A percentile compares a stretch with the other conserved stretches of the same genome.
These are phyloP conservation scores for Delia radicum DNA, from an alignment of 1,140 invertebrate genomes.

Conservation along the genomic window DNA sequence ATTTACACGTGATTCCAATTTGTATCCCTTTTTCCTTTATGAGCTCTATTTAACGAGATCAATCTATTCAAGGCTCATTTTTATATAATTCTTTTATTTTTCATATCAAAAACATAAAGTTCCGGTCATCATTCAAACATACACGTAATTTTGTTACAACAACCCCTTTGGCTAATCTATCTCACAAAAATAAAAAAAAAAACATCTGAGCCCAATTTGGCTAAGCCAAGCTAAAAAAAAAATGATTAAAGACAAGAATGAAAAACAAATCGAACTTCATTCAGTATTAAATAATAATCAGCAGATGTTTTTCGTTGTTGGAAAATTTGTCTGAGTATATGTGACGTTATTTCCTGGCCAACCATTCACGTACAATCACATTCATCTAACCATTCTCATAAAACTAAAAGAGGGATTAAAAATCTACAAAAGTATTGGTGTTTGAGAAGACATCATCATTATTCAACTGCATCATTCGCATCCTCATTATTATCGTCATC, in stretches of 20 bases:
- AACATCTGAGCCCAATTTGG: slow-evolving; percentile 29
- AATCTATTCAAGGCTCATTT: no score
- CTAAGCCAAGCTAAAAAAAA: slow-evolving; percentile 17
- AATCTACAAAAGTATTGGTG: neutral
- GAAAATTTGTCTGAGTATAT: neutral
- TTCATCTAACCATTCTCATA: no score
- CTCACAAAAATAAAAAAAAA: no score
- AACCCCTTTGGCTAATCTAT: slow-evolving; percentile 30
- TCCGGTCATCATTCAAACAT: neutral
- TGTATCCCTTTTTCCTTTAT: no score
- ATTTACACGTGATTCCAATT: no score
- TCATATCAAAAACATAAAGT: neutral
- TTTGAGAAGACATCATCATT: slow-evolving; percentile 18
- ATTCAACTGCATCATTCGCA: neutral
- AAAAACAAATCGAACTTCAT: slow-evolving; percentile 8
- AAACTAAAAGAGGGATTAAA: neutral
- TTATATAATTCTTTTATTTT: no score
- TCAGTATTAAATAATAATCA: slow-evolving; percentile 22
- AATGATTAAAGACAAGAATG: slow-evolving; percentile 6
- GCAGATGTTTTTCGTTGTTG: slow-evolving; percentile 27
- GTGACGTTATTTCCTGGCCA: slow-evolving; percentile 29
- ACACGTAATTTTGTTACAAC: neutral
- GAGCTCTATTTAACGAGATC: no score
- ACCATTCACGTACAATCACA: neutral
- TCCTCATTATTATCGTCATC: slow-evolving; percentile 7